A percentile compares a stretch with the other conserved stretches of the same genome.
Conservation (phyloP, 2,113 vertebrate genomes). For the Melanocharis versteri region DNA sequence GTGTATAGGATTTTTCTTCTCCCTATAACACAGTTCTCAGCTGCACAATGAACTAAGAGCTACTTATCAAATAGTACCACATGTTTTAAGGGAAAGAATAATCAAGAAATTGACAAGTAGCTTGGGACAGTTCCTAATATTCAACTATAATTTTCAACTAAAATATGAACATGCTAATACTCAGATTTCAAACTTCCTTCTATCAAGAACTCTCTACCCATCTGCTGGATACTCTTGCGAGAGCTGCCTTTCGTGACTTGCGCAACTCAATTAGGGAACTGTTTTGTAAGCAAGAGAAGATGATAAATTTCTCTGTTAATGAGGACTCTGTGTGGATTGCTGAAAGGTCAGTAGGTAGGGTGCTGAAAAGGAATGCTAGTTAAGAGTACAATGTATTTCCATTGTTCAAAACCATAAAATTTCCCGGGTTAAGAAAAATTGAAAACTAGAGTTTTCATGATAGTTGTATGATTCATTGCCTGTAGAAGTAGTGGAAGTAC, state of each 20-base stretch:
- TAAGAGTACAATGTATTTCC: not conserved
- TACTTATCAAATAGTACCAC: not conserved
- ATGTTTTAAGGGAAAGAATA: not conserved
- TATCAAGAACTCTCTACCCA: not conserved
- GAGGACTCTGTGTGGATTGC: not conserved
- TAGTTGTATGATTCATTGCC: not conserved
- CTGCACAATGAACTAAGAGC: not conserved
- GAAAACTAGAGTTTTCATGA: not conserved
- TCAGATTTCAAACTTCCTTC: not conserved
- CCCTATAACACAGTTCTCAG: not conserved
- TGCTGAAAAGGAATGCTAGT: not conserved
- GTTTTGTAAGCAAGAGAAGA: not conserved
- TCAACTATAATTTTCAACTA: not conserved
- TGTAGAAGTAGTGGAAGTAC: not conserved
- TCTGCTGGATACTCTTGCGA: not conserved
- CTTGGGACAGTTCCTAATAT: not conserved
- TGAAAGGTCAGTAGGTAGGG: not conserved
- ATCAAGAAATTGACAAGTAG: not conserved
- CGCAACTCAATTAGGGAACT: not conserved
- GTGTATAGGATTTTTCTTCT: not conserved
- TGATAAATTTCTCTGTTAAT: not conserved
- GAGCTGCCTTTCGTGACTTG: not conserved
- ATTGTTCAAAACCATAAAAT: not conserved
- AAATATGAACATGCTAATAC: not conserved
- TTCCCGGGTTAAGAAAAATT: not conserved